Evolutionary conservation across 1,140 invertebrate genomes (phyloP), one percentile per base, ranked within the genome.

Genomic region (Trichoplusia ni): DNA sequence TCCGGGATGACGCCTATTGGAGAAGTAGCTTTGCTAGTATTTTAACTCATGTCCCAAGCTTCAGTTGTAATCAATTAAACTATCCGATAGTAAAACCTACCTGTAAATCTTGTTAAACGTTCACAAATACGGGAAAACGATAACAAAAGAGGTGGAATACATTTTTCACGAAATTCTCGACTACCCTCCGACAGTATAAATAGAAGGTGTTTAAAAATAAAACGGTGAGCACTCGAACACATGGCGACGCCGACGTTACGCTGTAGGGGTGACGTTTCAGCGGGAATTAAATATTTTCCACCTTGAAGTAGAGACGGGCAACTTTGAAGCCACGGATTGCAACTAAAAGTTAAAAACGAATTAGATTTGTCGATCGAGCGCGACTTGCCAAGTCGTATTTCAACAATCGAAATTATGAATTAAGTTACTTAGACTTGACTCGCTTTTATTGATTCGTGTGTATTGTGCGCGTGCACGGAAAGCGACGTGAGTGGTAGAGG

Each of bases 181-280:
- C 38, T 9, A 42, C 18, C 9, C 40, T 16, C 11, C 11, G 40
- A n/a, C 18, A 21, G 11, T 19, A n/a, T 21, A 42, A 42, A 42
- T 42, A 42, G 33, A 35, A 35, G 19, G 40, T 42, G 40, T 42
- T 42, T 42, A 42, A 21, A 42, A 42, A 42, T 42, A 23, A 23
- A 42, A 21, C 38, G 21, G 9, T 16, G 9, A 4, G 35, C 35
- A 11, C 13, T 37, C 35, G 19, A 0, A n/a, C 18, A 23, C 4
- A 47, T 29, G 7, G 44, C 25, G 18, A 49, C 25, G 14, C 11
- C 7, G 2, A 29, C 23, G 7, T 33, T n/a, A n/a, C n/a, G n/a
- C 19, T 49, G n/a, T 29, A n/a, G 3, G 1, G 3, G 3, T 8
- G 25, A 49, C 46, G 25, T 31, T 49, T 25, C 8, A 49, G 4